Base-by-base conservation (phyloP, 1,140 invertebrate species). In the Caenorhabditis brenneri region DNA sequence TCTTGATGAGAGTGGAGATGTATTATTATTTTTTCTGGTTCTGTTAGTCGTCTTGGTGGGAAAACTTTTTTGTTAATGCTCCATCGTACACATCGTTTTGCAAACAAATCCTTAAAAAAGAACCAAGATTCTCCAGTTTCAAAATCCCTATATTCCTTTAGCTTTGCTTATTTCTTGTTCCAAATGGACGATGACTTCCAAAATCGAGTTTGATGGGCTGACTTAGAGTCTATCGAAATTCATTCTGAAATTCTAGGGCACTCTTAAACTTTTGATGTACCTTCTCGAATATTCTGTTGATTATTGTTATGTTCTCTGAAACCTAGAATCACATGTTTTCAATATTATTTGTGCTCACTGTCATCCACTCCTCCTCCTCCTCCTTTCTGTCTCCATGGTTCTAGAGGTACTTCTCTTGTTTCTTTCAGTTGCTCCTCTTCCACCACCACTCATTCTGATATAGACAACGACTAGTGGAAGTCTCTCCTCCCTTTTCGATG, bases 281-380 rank as follows among this genome's bases (percentile, higher is more conserved):
- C 39, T 42, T 5, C 39, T 42, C 39, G 12, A 4, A 36, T 42
- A 5, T 42, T 42, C 12, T 42, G 12, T 58, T n/a, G n/a, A n/a
- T n/a, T n/a, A n/a, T 39, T 58, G 53, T n/a, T 65, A 16, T 36
- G 60, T 58, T 58, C 53, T 58, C 53, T 58, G 53, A 58, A 58
- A 58, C n/a, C 36, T 31, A 74, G 10, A 39, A 27, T 74, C 65
- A 42, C 36, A 74, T 74, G 65, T 42, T 74, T 65, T 65, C 33
- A 5, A 7, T 74, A 29, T 36, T 33, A 65, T 42, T 12, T 74
- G n/a, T 42, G 65, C 65, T 42, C 65, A 74, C 22, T 22, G 65
- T 74, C 65, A 42, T 36, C 33, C 46, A 24, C 65, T 42, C 22
- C 24, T 27, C 22, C 53, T 27, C 24, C 33, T 19, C 12, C 12